phyloP scores from a whole-genome alignment of 2,113 vertebrate species.

The Holacanthus passer region DNA sequence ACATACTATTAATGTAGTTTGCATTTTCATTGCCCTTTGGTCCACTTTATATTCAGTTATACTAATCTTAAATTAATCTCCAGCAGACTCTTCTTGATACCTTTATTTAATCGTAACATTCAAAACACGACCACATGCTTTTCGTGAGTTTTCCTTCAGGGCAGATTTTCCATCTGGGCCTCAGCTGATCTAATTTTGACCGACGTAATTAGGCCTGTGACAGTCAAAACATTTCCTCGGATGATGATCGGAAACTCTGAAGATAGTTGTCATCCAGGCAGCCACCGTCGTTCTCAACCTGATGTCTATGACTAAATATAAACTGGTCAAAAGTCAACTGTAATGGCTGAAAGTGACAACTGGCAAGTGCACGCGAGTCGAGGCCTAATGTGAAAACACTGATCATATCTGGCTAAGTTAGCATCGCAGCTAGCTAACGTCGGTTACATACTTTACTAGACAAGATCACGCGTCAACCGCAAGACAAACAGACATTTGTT shows the following conservation, averaged over 20 bases:
- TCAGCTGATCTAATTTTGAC: constrained; percentile 28
- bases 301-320: background rate
- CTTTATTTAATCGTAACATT: background rate
- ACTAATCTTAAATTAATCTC: background rate
- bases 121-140: background rate
- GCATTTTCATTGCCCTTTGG: background rate
- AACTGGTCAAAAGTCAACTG: background rate
- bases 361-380: background rate
- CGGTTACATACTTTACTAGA: constrained; percentile 13
- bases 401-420: constrained; percentile 47
- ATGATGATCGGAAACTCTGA: background rate
- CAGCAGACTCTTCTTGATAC: too few relatives aligned
- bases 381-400: constrained; percentile 61
- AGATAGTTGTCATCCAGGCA: background rate
- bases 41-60: background rate
- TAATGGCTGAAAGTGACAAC: background rate
- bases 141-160: background rate
- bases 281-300: background rate
- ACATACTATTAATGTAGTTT: too few relatives aligned
- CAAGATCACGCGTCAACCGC: background rate
- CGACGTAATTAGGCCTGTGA: constrained; percentile 59
- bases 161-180: constrained; percentile 45
- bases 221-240: background rate
- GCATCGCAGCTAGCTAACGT: constrained; percentile 46
- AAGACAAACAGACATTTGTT: background rate